Evolutionary conservation across 92 coral and sea anemone species (phyloP).

Genomic region (Actinostola sp.): DNA sequence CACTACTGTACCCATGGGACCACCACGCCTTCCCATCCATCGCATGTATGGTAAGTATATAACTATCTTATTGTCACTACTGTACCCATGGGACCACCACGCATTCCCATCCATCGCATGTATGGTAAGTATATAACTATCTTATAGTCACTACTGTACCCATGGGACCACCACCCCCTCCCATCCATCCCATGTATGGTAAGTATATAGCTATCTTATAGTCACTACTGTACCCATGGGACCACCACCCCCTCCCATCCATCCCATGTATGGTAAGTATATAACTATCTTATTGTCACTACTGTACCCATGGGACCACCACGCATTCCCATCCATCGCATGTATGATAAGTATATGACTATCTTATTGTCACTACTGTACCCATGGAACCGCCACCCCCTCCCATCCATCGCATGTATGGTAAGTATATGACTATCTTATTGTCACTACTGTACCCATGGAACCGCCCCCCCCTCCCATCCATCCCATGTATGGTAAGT

Average conservation of each 20-base stretch:
- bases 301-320: constrained; percentile 13
- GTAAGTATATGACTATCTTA: background rate
- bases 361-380: constrained; percentile 11
- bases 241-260: constrained; percentile 5
- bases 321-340: constrained; percentile 1
- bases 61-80: background rate
- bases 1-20: constrained; percentile 9
- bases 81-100: background rate
- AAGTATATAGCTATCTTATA: background rate
- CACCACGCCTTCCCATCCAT: background rate
- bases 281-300: background rate
- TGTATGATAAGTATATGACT: constrained; percentile 4
- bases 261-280: constrained; percentile 20
- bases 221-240: constrained; percentile 11
- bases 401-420: constrained; percentile 15
- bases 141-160: constrained; percentile 12
- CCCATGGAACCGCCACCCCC: constrained; percentile 5
- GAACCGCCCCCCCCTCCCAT: background rate
- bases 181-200: background rate
- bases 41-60: background rate
- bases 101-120: background rate
- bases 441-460: constrained; percentile 12
- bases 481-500: constrained; percentile 25
- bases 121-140: background rate
- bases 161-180: background rate